Evolutionary conservation across 2,797 vertebrate genomes (phyloP), one percentile per base, ranked within the genome.

Genomic region (Catharus ustulatus): DNA sequence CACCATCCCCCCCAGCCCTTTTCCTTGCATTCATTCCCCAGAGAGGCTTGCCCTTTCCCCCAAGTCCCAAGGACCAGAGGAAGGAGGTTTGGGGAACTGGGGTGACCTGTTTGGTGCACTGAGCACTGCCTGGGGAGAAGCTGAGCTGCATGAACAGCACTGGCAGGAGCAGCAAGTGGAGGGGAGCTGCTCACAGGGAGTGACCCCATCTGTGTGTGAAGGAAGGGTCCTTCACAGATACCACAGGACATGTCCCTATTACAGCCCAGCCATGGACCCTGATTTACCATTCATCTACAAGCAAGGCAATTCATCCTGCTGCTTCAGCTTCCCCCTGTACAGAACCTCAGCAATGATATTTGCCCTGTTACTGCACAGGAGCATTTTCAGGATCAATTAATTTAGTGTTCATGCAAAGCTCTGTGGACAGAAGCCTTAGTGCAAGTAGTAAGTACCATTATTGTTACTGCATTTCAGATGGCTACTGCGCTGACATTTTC

Each of bases 351-450:
- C 55, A 75, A 67, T 16, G 49, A 16, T 54, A 86, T 91, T 71
- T 77, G 78, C 27, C 9, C 51, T 61, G 36, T 6, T 84, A 51
- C 57, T 43, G 74, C 63, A 76, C 38, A 74, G 63, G 43, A 93
- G 23, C 63, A 57, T 82, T 94, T 93, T 93, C 91, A 75, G 95
- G 89, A 96, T 82, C 90, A 87, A 93, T 94, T 94, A 94, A 64
- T 74, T 92, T 42, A 82, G 85, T 23, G 13, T 68, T 91, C 80
- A 34, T 45, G 80, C 80, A 96, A 91, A 95, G 67, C 83, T 93
- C 42, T 84, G 77, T 49, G 42, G 90, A 94, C 91, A 95, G 91
- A 72, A 94, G 74, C 71, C 80, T 93, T 90, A 88, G 64, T 59
- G 84, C 67, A 93, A 63, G 79, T 16, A 63, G 69, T 93, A 94